Conservation (phyloP, 2,113 vertebrate genomes). For the Ciconia stormi region DNA sequence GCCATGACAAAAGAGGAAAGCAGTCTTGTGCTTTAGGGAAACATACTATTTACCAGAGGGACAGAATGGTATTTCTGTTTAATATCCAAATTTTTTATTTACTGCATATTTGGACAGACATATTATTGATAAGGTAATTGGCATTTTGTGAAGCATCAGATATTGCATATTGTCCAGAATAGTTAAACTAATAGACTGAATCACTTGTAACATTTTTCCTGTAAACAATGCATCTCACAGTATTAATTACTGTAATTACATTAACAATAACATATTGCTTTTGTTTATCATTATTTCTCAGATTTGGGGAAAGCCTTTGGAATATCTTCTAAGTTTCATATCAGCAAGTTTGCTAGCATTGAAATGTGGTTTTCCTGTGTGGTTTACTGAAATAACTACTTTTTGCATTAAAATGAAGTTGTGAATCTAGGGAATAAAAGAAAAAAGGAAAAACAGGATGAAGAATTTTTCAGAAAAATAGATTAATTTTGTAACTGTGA, state of each 20-base stretch:
- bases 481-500: neutral
- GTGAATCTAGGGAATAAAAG: neutral
- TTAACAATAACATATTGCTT: neutral
- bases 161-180: neutral
- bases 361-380: neutral
- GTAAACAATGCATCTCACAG: neutral
- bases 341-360: neutral
- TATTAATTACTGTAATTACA: neutral
- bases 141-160: neutral
- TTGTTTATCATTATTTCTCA: neutral
- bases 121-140: neutral
- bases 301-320: neutral
- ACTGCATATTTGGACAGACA: neutral
- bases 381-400: neutral
- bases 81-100: neutral
- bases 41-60: neutral
- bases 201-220: neutral
- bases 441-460: neutral
- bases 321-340: neutral
- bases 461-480: neutral
- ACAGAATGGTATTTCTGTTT: neutral
- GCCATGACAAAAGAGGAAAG: neutral
- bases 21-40: neutral
- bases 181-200: neutral
- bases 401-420: neutral